Evolutionary conservation across 92 coral and sea anemone genomes (phyloP), one percentile per base, ranked within the genome.

Genomic region (Palythoa heliodiscus): DNA sequence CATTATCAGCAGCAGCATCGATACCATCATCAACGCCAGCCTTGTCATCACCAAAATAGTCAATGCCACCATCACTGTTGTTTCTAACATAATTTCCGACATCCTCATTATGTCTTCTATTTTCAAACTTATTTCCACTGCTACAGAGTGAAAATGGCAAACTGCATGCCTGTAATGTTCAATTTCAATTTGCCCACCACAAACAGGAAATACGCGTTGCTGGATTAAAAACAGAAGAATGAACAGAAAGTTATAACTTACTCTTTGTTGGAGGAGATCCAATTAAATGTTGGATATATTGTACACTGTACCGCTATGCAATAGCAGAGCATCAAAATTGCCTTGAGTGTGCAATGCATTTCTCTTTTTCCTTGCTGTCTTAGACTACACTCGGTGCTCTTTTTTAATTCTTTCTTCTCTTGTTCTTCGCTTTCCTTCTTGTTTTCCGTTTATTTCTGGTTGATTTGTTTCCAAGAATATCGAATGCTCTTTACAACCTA

Each of bases 261-360:
- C 78, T 14, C 38, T 23, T n/a, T 7, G 39, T 74, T 74, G 29
- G n/a, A 23, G 38, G n/a, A 37, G 38, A 74, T 74, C 78, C 78
- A 74, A 15, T 74, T 23, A 74, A 74, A 74, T 23, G 78, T 74
- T 3, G 78, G 78, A 23, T 50, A 74, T 17, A 74, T 23, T 3
- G 9, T 35, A 4, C 78, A 47, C 3, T 50, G 78, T 20, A 50
- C 60, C 5, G 39, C 17, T 50, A 38, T 10, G 19, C 0, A 50
- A 7, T 60, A 48, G 13, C 78, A 20, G n/a, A 50, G n/a, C 1
- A 50, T 12, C 35, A 47, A 2, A 7, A 64, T 37, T 14, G 37
- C 74, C 35, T 74, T 74, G 60, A 74, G 4, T 20, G 17, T 74
- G 40, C 24, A 23, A 22, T 23, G 22, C 78, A 74, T 74, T 3